Evolutionary conservation across 1,140 invertebrate species (phyloP), one percentile per base, ranked within the genome.

Genomic region (Platorchestia sp.): DNA sequence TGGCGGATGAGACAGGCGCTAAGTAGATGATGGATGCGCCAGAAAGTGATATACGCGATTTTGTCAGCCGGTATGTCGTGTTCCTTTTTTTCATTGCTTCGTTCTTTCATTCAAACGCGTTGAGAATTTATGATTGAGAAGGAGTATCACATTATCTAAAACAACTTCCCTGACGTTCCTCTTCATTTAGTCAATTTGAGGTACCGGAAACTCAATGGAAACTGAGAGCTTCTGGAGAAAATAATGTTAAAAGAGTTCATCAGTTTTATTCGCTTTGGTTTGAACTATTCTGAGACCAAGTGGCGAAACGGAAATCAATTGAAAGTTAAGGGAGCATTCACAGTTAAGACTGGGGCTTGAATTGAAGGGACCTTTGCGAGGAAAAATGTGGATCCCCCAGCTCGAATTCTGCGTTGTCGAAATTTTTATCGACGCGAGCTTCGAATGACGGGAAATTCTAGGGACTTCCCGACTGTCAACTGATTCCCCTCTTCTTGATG

Each of bases 11-110:
- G 91, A 93, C 91, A 93, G 91, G 91, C 91, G 44, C 45, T 93
- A 93, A 93, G 91, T 93, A 93, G 91, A 93, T 93, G 91, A 93
- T 93, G 91, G 91, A 93, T 93, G 91, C 45, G 43, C 91, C 91
- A 7, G 91, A 93, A 93, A 93, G 44, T 93, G 91, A 93, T 93
- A 93, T 93, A 93, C 91, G 91, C 45, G 91, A 47, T 44, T 93
- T 45, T 45, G 6, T 44, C 40, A 44, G 91, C 91, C 91, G 41
- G 91, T 45, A 93, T 44, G 91, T 42, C 87, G 59, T 75, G 59
- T 75, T 75, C 59, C 59, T 75, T 75, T 75, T 75, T 75, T 75
- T 3, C 1, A n/a, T n/a, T n/a, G 14, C 59, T 75, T 75, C 59
- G 36, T 75, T 75, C 14, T 27, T 75, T 75, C 59, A 75, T 36